Conservation (phyloP, 1,140 invertebrate species). For the Drosophila varians region DNA sequence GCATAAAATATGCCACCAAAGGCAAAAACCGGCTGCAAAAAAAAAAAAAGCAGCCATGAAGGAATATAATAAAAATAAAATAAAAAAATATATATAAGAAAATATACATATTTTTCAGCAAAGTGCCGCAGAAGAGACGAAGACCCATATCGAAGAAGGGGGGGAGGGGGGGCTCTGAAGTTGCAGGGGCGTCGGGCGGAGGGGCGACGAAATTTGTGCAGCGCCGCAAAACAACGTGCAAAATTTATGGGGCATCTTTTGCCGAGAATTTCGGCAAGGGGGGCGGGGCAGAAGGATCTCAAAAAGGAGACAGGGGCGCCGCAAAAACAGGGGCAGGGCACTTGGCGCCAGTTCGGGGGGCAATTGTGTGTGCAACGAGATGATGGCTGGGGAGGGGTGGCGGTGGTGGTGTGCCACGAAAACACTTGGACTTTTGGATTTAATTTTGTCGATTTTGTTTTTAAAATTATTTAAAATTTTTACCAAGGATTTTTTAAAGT, state of each 20-base stretch:
- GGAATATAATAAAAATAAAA: not conserved
- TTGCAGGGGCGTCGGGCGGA: not conserved
- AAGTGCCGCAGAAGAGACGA: conserved; percentile 23
- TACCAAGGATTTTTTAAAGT: no score
- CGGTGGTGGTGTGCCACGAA: no score
- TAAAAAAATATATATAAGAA: not conserved
- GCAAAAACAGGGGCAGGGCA: not conserved
- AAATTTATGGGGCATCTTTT: conserved; percentile 70
- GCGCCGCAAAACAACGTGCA: conserved; percentile 65
- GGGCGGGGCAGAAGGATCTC: no score
- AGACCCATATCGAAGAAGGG: conserved; percentile 23
- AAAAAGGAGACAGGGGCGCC: no score
- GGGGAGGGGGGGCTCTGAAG: not conserved
- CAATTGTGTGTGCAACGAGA: not conserved
- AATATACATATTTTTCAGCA: conserved; percentile 49
- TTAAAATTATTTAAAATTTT: not conserved
- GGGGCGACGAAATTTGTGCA: conserved; percentile 41
- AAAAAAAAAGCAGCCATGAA: not conserved
- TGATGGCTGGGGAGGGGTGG: no score
- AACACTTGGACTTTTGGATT: no score
- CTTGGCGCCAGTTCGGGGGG: not conserved
- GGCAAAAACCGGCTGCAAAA: conserved; percentile 3
- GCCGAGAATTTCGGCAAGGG: not conserved
- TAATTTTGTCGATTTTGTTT: not conserved
- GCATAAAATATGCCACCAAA: conserved; percentile 65